Evolutionary conservation across 2,113 vertebrate genomes (phyloP), one percentile per base, ranked within the genome.

Genomic region (Sylvietta virens): DNA sequence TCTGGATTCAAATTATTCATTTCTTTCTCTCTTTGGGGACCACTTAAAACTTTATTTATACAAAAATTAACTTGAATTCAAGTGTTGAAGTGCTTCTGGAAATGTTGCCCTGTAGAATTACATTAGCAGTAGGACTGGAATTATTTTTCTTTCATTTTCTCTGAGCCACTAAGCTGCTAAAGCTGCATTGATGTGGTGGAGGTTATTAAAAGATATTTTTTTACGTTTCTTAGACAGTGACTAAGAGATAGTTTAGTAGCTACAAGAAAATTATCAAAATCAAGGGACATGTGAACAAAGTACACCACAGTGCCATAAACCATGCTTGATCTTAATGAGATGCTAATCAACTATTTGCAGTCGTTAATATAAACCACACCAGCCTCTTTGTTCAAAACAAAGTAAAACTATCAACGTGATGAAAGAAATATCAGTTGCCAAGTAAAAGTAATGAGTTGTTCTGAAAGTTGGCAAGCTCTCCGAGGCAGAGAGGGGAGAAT

Each of bases 351-450:
- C 20, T 71, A 40, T 71, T 92, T 88, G 37, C 65, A 76, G 69
- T 57, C 70, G 56, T 37, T 33, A 81, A 74, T 67, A 71, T 66
- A 83, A 93, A 81, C 70, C 69, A 93, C 14, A 88, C 16, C 72
- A 35, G 51, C 23, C 21, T 74, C 61, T 56, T 66, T 90, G 82
- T 86, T 93, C 56, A 48, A 81, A 64, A 81, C 51, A 94, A 93
- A 77, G 44, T 64, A 86, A 82, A 88, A 57, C 71, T 88, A 66
- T 62, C 47, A 78, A 33, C 1, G 16, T 84, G 80, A 88, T 90
- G 82, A 92, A 88, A 92, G 88, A 96, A 92, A 56, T 56, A 76
- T 45, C 60, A 45, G 48, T 56, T 81, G 60, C 82, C 90, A 95
- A 74, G 57, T 50, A 60, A 47, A 94, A 91, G 44, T 92, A 88